Evolutionary conservation across 1,140 invertebrate species (phyloP).

Genomic region (Heliconius melpomene): DNA sequence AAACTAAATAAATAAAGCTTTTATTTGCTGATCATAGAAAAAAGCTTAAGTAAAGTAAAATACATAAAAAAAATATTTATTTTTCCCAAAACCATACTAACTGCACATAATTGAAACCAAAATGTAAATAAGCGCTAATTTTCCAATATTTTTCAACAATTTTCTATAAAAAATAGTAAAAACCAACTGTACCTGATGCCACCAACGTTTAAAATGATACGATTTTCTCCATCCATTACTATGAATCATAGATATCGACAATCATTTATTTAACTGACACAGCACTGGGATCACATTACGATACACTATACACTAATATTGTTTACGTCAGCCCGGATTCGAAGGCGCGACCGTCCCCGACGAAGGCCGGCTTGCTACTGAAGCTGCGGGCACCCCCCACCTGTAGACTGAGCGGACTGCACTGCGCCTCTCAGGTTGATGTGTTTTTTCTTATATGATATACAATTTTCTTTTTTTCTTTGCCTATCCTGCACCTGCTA

Average conservation of each 20-base stretch:
- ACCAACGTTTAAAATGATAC: conserved; percentile 97
- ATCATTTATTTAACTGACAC: conserved; percentile 45
- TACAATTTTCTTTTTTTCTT: not conserved
- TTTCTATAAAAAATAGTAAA: not conserved
- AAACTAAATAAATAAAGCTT: too few relatives aligned
- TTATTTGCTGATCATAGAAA: too few relatives aligned
- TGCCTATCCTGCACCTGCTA: not conserved
- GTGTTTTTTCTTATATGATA: not conserved
- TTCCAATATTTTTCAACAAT: not conserved
- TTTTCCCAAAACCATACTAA: too few relatives aligned
- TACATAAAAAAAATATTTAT: too few relatives aligned
- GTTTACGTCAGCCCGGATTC: conserved; percentile 34
- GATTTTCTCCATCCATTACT: conserved; percentile 93
- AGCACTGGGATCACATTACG: conserved; percentile 42
- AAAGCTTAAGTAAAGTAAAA: too few relatives aligned
- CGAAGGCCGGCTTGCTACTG: conserved; percentile 53
- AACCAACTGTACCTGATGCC: conserved; percentile 86
- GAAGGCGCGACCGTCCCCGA: conserved; percentile 37
- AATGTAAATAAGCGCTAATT: not conserved
- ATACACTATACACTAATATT: conserved; percentile 42
- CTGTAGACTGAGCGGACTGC: conserved; percentile 70
- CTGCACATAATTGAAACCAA: not conserved
- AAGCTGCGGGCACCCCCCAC: conserved; percentile 56
- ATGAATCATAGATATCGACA: conserved; percentile 46
- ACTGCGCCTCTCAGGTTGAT: conserved; percentile 62